Percentiles rank a stretch among this genome's conserved stretches.
Conservation (phyloP, 2,888 invertebrate genomes). For the Eupithecia inturbata region DNA sequence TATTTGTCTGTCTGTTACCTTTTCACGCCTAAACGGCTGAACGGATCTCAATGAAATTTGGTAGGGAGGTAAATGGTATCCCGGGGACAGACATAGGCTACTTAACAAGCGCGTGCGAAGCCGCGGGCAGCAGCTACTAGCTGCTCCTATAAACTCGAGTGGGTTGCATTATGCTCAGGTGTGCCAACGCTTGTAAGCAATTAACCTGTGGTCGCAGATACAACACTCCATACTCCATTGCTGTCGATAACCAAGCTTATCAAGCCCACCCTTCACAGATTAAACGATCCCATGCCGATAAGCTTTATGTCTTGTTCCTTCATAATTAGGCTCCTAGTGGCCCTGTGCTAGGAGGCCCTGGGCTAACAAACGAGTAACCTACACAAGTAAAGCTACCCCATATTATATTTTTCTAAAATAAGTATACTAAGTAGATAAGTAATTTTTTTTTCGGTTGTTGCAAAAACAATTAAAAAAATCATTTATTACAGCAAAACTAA, state of each 20-base stretch:
- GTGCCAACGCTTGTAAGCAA: constrained; percentile 7
- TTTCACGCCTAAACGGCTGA: too few species aligned
- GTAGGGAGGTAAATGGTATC: too few species aligned
- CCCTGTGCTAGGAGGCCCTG: not conserved
- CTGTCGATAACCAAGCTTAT: constrained; percentile 9
- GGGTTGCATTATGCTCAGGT: not conserved
- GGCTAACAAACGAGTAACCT: not conserved
- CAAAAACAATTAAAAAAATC: too few species aligned
- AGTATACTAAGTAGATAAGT: too few species aligned
- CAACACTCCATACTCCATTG: constrained; percentile 1
- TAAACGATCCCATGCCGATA: not conserved
- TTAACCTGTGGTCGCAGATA: constrained; percentile 7
- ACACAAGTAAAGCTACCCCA: too few species aligned
- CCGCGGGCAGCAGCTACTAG: too few species aligned
- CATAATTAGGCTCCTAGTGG: not conserved
- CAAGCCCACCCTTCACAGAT: not conserved
- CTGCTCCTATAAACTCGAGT: not conserved
- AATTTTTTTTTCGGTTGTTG: too few species aligned
- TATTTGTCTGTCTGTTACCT: too few species aligned
- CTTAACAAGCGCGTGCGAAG: too few species aligned
- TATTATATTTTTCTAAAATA: not conserved
- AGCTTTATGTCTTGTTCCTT: not conserved
- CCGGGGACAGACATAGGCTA: too few species aligned
- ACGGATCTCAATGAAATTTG: too few species aligned
- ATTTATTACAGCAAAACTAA: too few species aligned